phyloP scores from a whole-genome alignment of 2,888 invertebrate genomes.

The Rhimphoctona megacephalus region DNA sequence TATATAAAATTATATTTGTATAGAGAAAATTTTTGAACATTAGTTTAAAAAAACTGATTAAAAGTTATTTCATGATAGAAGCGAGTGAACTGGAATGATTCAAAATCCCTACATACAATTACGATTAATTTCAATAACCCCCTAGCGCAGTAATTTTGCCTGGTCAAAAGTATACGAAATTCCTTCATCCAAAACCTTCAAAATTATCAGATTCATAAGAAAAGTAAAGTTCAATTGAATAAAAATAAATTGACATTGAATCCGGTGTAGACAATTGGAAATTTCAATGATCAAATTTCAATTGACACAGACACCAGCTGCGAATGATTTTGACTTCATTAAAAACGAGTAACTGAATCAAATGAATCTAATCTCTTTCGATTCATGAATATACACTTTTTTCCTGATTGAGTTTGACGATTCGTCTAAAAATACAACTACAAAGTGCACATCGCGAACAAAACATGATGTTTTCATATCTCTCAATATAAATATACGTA shows the following conservation, averaged over 20 bases:
- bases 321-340: not conserved
- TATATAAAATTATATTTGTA: not conserved
- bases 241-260: no score
- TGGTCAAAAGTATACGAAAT: not conserved
- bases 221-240: not conserved
- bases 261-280: no score
- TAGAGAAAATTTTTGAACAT: not conserved
- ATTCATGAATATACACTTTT: not conserved
- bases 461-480: constrained; percentile 37
- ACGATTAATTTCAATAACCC: not conserved
- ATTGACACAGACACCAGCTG: no score
- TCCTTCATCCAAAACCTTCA: not conserved
- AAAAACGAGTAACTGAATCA: not conserved
- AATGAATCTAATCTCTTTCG: not conserved
- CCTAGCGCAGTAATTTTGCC: not conserved
- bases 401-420: not conserved
- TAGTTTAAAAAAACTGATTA: not conserved
- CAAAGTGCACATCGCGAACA: constrained; percentile 11
- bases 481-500: constrained; percentile 36
- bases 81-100: not conserved
- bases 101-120: not conserved
- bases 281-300: no score
- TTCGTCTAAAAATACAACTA: not conserved
- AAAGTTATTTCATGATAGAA: not conserved
- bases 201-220: not conserved